Conservation (phyloP, 2,888 invertebrate genomes). For the Zaprionus obscuricornis region DNA sequence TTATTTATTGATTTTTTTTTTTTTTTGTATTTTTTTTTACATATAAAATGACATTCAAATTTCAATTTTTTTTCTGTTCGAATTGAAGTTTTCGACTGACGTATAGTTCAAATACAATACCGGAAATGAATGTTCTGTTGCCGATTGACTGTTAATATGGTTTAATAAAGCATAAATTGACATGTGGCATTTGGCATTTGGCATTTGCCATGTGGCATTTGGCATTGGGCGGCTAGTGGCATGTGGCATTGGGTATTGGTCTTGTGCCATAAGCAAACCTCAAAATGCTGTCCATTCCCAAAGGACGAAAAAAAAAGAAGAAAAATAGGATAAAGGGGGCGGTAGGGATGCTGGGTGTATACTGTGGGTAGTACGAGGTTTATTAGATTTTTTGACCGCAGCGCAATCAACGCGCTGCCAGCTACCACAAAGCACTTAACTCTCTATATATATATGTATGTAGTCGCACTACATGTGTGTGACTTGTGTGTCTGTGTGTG, state of each 20-base stretch:
- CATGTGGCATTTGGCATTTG: conserved; percentile 13
- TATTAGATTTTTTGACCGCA: conserved; percentile 70
- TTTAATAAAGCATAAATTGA: conserved; percentile 41
- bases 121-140: conserved; percentile 34
- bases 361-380: conserved; percentile 23
- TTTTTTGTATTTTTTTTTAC: no score
- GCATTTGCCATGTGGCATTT: conserved; percentile 26
- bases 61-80: neutral
- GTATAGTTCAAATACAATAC: conserved; percentile 9
- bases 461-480: no score
- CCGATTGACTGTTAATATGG: conserved; percentile 51
- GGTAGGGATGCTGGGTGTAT: no score
- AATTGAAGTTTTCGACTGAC: conserved; percentile 14
- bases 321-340: no score
- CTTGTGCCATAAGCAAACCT: conserved; percentile 1
- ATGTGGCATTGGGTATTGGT: conserved; percentile 24
- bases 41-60: conserved; percentile 3
- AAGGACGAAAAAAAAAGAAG: no score
- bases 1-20: no score
- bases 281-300: conserved; percentile 33
- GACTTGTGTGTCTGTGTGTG: conserved; percentile 7
- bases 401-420: conserved; percentile 67
- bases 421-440: conserved; percentile 69
- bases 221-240: no score
- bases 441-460: conserved; percentile 43